These are phyloP conservation scores for Drosophila meridiana DNA, from an alignment of 2,888 invertebrate species.

Conservation along the genomic window DNA sequence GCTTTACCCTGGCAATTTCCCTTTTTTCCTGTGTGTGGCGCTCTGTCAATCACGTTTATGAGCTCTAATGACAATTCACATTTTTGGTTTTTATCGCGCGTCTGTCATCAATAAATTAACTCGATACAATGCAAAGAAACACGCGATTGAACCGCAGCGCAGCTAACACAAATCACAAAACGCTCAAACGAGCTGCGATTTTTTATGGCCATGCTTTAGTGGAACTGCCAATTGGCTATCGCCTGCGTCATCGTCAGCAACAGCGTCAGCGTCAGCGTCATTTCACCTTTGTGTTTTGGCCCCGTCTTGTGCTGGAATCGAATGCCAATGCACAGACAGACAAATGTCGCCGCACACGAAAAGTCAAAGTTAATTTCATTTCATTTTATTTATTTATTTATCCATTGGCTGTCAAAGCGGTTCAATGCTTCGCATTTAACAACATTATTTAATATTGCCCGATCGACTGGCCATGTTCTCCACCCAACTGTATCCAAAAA, in stretches of 20 bases:
- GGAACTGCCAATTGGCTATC: conserved; percentile 45
- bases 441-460: conserved; percentile 80
- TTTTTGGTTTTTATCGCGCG: conserved; percentile 81
- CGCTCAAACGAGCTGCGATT: conserved; percentile 79
- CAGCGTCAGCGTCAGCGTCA: conserved; percentile 50
- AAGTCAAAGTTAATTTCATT: conserved; percentile 74
- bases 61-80: conserved; percentile 82
- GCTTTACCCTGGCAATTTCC: conserved; percentile 24
- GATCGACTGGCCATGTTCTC: conserved; percentile 47
- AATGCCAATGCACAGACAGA: conserved; percentile 63
- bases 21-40: conserved; percentile 11
- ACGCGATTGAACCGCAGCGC: conserved; percentile 66
- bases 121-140: conserved; percentile 76
- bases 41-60: conserved; percentile 75
- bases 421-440: conserved; percentile 73
- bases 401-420: conserved; percentile 49
- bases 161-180: conserved; percentile 67
- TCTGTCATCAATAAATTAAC: conserved; percentile 84
- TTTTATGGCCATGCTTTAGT: conserved; percentile 61
- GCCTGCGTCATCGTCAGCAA: conserved; percentile 39
- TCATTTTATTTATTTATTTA: conserved; percentile 77
- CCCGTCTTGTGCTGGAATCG: conserved; percentile 31
- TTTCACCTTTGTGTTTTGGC: conserved; percentile 73
- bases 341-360: conserved; percentile 60
- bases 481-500: conserved; percentile 29